Conservation (phyloP, 2,888 invertebrate genomes). For the Lasioglossum calceatum region DNA sequence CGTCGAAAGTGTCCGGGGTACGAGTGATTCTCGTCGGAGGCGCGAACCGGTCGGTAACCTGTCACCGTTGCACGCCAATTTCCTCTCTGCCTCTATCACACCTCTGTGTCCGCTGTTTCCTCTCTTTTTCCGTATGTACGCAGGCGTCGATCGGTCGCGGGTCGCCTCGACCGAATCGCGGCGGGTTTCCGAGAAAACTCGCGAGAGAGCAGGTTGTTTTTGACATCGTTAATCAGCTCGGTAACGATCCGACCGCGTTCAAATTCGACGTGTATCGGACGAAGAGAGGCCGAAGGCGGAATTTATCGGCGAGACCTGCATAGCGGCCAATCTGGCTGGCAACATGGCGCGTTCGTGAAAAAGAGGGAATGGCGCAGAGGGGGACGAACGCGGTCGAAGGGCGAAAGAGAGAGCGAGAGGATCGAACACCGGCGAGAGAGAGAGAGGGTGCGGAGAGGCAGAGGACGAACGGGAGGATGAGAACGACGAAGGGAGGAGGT, state of each 20-base stretch:
- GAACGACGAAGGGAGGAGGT: conserved; percentile 34
- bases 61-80: background rate
- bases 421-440: background rate
- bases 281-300: conserved; percentile 66
- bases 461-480: conserved; percentile 1
- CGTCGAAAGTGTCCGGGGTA: background rate
- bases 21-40: conserved; percentile 6
- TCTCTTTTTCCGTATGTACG: background rate
- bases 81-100: background rate
- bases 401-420: conserved; percentile 4
- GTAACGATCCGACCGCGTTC: conserved; percentile 69
- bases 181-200: conserved; percentile 42
- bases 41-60: conserved; percentile 38
- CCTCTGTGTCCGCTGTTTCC: background rate
- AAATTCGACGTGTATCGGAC: conserved; percentile 73
- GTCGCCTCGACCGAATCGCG: conserved; percentile 1
- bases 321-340: conserved; percentile 72
- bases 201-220: conserved; percentile 47
- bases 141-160: conserved; percentile 10
- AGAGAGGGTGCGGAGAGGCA: background rate
- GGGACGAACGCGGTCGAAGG: conserved; percentile 25
- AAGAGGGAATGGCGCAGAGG: conserved; percentile 61
- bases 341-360: conserved; percentile 74
- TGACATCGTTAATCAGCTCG: conserved; percentile 68
- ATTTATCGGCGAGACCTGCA: conserved; percentile 72